phyloP scores from a whole-genome alignment of 2,797 vertebrate species.

The Morelia viridis region DNA sequence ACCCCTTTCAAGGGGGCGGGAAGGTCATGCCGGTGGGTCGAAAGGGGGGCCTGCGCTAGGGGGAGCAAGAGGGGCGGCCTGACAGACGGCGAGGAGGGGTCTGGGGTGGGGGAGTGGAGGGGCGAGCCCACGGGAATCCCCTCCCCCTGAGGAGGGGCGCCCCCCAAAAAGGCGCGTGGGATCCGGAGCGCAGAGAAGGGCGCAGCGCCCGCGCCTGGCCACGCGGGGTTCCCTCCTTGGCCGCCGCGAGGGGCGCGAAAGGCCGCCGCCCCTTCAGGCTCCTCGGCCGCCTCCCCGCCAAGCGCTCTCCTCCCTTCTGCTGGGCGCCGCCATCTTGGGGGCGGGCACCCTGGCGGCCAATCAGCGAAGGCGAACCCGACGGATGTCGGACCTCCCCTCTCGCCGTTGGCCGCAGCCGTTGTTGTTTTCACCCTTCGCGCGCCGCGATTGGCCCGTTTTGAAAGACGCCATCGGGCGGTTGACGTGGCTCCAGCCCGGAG shows the following conservation, averaged over 20 bases:
- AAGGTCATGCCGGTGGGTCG: background rate
- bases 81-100: background rate
- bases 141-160: background rate
- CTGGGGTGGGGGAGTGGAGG: background rate
- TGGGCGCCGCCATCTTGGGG: constrained; percentile 74
- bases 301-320: background rate
- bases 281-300: background rate
- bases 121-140: background rate
- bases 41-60: background rate
- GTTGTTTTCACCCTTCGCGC: rapidly evolving
- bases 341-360: constrained; percentile 39
- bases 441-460: constrained; percentile 67
- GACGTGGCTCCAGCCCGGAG: background rate
- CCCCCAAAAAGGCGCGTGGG: background rate
- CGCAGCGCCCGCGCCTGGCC: background rate
- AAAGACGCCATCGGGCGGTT: constrained; percentile 43
- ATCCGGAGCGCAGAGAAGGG: background rate
- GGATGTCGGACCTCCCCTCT: background rate
- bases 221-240: background rate
- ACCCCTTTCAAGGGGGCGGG: background rate
- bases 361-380: background rate
- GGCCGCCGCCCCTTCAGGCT: background rate
- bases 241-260: background rate
- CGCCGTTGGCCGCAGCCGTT: no score
- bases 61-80: background rate